These are phyloP conservation scores for Leptopilina syphax DNA, from an alignment of 2,888 invertebrate species.

Conservation along the genomic window DNA sequence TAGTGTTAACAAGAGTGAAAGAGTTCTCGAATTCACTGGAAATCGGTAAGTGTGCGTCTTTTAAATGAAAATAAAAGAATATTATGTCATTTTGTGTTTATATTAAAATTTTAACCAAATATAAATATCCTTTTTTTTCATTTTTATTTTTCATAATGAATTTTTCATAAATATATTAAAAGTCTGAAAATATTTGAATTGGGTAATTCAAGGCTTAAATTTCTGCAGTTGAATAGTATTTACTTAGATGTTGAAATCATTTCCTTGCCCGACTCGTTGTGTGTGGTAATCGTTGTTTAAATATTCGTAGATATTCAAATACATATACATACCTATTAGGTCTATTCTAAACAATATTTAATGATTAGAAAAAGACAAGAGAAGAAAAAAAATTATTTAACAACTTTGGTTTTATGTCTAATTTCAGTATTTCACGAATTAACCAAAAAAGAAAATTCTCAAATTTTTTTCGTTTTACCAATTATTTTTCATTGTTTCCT, in stretches of 20 bases:
- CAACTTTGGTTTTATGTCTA: not conserved
- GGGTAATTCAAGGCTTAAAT: constrained; percentile 24
- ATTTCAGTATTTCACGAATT: not conserved
- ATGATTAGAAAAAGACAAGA: not conserved
- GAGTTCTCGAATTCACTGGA: constrained; percentile 89
- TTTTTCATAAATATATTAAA: not conserved
- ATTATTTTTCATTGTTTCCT: not conserved
- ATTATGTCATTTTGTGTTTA: not conserved
- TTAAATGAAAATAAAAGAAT: constrained; percentile 15
- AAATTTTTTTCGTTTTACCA: not conserved
- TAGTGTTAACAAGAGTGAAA: constrained; percentile 80
- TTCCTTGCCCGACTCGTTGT: not conserved
- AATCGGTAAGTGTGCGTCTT: constrained; percentile 81
- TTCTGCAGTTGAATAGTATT: constrained; percentile 22
- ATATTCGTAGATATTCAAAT: constrained; percentile 1
- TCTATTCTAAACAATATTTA: not conserved
- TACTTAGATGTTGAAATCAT: constrained; percentile 38
- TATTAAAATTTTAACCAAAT: constrained; percentile 7
- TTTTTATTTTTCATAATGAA: not conserved
- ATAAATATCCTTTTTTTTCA: not conserved
- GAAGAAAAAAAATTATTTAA: not conserved
- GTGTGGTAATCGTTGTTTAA: constrained; percentile 35
- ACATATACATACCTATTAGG: not conserved
- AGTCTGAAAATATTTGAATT: not conserved
- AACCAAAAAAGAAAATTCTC: not conserved